These are phyloP conservation scores for Sebastes ruberrimus DNA, from an alignment of 2,797 vertebrate genomes.

Conservation along the genomic window DNA sequence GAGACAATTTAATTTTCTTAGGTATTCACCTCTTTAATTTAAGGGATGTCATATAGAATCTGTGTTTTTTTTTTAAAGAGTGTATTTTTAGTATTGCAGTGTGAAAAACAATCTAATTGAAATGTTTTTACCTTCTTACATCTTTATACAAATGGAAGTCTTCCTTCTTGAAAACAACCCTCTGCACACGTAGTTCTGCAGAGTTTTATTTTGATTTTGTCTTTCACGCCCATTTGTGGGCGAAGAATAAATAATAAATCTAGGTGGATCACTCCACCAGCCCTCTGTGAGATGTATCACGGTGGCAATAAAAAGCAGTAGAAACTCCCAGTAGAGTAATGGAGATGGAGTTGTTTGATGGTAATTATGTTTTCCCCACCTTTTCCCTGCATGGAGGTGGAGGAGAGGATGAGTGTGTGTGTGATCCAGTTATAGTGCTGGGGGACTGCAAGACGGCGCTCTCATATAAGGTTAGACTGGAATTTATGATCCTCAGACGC, in stretches of 20 bases:
- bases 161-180: not conserved
- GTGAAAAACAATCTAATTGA: conserved; percentile 1
- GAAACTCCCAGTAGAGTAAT: conserved; percentile 87
- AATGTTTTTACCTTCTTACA: not conserved
- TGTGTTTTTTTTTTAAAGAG: not conserved
- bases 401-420: conserved; percentile 80
- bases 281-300: conserved; percentile 40
- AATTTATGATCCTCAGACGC: conserved; percentile 81
- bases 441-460: conserved; percentile 84
- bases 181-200: not conserved
- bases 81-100: not conserved
- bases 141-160: not conserved
- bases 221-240: conserved; percentile 19
- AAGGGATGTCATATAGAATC: too few species aligned
- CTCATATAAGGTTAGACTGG: conserved; percentile 87
- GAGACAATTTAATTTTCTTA: not conserved
- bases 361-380: conserved; percentile 90
- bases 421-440: conserved; percentile 88
- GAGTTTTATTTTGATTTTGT: not conserved
- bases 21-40: too few species aligned
- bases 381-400: conserved; percentile 78
- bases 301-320: conserved; percentile 83
- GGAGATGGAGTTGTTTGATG: conserved; percentile 89
- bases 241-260: conserved; percentile 41
- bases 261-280: conserved; percentile 32